phyloP scores from a whole-genome alignment of 2,113 vertebrate species.

The Poicephalus gulielmi region DNA sequence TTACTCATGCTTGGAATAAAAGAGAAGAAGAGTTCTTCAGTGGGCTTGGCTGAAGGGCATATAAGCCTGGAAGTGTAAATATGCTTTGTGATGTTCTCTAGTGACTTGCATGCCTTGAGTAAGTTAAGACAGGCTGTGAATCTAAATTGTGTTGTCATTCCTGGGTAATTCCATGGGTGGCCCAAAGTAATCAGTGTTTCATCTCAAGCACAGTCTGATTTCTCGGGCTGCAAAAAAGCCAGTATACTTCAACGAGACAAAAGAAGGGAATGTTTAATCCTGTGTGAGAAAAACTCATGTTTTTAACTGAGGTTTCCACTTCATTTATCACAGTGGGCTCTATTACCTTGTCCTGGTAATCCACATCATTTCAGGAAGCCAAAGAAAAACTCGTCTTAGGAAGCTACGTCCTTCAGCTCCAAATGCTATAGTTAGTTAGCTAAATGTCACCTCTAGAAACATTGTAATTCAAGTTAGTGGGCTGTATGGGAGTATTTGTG shows the following conservation, averaged over 20 bases:
- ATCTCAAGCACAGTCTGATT: neutral
- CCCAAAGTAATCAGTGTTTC: neutral
- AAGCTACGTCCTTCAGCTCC: neutral
- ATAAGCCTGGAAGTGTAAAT: neutral
- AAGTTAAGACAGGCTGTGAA: neutral
- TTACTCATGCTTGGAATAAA: neutral
- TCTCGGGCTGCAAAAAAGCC: neutral
- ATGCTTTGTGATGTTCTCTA: neutral
- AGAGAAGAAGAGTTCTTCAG: neutral
- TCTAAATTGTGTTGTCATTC: neutral
- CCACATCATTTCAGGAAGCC: neutral
- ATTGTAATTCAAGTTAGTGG: slow-evolving; percentile 41
- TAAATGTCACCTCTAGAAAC: slow-evolving; percentile 50
- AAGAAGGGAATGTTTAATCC: neutral
- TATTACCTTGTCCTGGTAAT: neutral
- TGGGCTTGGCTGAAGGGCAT: neutral
- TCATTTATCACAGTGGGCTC: neutral
- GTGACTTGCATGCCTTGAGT: neutral
- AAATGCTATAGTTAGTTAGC: neutral
- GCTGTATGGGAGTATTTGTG: slow-evolving; percentile 3
- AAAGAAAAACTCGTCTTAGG: neutral
- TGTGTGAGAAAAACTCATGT: neutral
- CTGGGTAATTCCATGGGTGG: neutral
- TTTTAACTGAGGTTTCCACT: neutral
- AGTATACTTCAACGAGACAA: neutral